Evolutionary conservation across 2,888 invertebrate genomes (phyloP).

Genomic region (Elysia crispata): DNA sequence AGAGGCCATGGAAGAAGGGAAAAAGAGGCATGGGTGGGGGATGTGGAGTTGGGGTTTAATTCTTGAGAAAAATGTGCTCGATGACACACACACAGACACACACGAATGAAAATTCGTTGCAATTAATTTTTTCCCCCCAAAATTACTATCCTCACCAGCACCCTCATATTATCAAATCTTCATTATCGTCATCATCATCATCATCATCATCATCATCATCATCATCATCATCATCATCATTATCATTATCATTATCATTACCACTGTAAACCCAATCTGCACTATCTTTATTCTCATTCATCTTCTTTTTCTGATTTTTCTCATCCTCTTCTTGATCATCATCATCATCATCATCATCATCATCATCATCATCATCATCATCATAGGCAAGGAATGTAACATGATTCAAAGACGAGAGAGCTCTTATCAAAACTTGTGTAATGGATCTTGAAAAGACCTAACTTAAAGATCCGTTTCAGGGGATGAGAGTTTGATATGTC

Average conservation of each 20-base stretch:
- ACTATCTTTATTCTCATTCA: background rate
- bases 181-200: background rate
- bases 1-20: no score
- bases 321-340: background rate
- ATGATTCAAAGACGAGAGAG: no score
- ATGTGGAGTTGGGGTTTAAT: no score
- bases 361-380: conserved; percentile 1
- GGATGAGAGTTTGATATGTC: no score
- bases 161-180: background rate
- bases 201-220: background rate
- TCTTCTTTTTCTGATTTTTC: background rate
- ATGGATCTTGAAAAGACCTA: no score
- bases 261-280: background rate
- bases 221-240: background rate
- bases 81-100: no score
- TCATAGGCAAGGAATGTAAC: no score
- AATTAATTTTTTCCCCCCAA: background rate
- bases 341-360: background rate
- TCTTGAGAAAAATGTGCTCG: no score
- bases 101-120: background rate
- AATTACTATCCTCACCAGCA: background rate
- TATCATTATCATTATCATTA: background rate
- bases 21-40: no score
- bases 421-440: no score
- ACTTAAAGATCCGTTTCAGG: no score